Percentiles rank a stretch among this genome's conserved stretches.
These are phyloP conservation scores for Otolemur crassicaudatus DNA, from an alignment of 2,797 vertebrate species.

Conservation along the genomic window DNA sequence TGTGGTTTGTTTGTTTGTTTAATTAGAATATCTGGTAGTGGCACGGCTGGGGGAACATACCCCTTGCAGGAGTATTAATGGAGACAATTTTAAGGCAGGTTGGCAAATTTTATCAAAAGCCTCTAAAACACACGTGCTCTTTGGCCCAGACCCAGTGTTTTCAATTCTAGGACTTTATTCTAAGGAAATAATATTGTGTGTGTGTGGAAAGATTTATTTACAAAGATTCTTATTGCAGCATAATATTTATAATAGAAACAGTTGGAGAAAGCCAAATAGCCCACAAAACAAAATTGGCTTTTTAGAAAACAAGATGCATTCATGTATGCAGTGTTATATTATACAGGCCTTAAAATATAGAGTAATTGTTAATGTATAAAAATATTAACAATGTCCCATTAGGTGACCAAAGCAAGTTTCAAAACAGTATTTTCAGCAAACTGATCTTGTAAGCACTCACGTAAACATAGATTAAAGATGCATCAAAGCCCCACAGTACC, in stretches of 20 bases:
- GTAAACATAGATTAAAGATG: slow-evolving; percentile 12
- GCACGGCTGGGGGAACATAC: background rate
- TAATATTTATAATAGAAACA: slow-evolving; percentile 20
- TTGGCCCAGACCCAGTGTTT: slow-evolving; percentile 16
- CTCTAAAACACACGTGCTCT: slow-evolving; percentile 5
- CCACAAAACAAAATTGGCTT: slow-evolving; percentile 7
- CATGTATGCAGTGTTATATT: background rate
- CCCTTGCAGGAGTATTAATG: slow-evolving; percentile 23
- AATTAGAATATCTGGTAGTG: slow-evolving; percentile 42
- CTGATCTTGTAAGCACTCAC: background rate
- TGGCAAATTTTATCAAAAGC: slow-evolving; percentile 55
- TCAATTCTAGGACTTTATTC: slow-evolving; percentile 45
- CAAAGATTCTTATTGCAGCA: background rate
- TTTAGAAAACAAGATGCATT: background rate
- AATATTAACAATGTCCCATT: background rate
- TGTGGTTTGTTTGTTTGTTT: background rate
- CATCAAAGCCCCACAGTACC: background rate
- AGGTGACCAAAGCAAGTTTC: slow-evolving; percentile 13
- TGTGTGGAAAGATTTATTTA: slow-evolving; percentile 47
- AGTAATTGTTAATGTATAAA: slow-evolving; percentile 53
- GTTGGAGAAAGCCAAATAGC: background rate
- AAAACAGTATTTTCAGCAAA: slow-evolving; percentile 7
- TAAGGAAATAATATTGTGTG: slow-evolving; percentile 14
- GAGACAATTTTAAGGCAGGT: slow-evolving; percentile 48
- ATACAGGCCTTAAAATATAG: background rate